Conservation (phyloP, 2,888 invertebrate genomes). For the Polia nebulosa region DNA sequence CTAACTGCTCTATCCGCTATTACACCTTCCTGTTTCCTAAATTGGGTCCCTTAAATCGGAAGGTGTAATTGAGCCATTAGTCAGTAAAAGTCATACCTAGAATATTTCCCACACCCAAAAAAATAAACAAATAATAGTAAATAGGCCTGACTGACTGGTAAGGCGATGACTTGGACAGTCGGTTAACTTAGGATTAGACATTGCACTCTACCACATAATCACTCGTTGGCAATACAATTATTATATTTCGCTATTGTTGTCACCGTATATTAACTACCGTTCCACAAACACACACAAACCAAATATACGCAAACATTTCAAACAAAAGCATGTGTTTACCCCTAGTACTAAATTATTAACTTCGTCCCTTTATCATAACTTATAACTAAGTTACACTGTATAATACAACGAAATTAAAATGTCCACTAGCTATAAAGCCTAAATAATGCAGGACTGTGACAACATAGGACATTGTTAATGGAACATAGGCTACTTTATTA, state of each 20-base stretch:
- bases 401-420: constrained; percentile 52
- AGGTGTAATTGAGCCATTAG: too few species aligned
- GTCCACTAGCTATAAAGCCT: constrained; percentile 34
- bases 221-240: neutral
- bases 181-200: too few species aligned
- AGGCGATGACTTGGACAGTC: too few species aligned
- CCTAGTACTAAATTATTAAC: constrained; percentile 29
- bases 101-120: too few species aligned
- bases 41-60: too few species aligned
- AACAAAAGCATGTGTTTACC: constrained; percentile 30
- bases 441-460: constrained; percentile 42
- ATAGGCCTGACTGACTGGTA: too few species aligned
- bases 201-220: too few species aligned
- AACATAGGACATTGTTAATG: constrained; percentile 48
- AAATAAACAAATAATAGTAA: too few species aligned
- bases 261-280: neutral
- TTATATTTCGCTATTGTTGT: neutral
- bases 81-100: too few species aligned
- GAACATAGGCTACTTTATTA: constrained; percentile 54
- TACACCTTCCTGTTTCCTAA: too few species aligned
- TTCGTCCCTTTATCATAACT: constrained; percentile 34
- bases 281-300: constrained; percentile 3
- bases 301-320: constrained; percentile 6
- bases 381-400: constrained; percentile 42
- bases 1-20: too few species aligned